Evolutionary conservation across 2,888 invertebrate genomes (phyloP), one percentile per base, ranked within the genome.

Genomic region (Mesodorylaimus sp.): DNA sequence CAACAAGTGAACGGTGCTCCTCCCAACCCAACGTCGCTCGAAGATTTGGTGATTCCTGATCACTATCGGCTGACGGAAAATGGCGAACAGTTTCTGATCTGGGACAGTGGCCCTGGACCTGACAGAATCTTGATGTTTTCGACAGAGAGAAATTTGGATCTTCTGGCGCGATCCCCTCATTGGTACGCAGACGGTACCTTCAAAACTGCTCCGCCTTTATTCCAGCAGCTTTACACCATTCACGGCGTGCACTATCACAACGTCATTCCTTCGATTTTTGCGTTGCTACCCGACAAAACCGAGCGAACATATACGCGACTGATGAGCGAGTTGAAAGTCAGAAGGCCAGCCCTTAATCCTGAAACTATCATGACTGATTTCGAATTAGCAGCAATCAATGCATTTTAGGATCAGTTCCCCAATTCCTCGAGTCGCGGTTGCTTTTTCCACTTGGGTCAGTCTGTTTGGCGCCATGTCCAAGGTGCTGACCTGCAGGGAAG

Each of bases 131-230:
- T 39, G 21, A 39, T 39, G 10, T 39, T 39, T 21, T 39, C 41
- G 7, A 43, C 27, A 26, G 26, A 43, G 24, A 5, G 27, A 5
- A 43, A 43, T 43, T 19, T 43, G 7, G 26, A 43, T 13, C 25
- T 43, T 26, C 27, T 43, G 13, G 19, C 7, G 7, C 44, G 19
- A 24, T 26, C 27, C 7, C 26, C 24, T 5, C 10, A 43, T 26
- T 43, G 44, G 44, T 43, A 43, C 21, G 44, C 44, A 5, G 44
- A 43, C 27, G 44, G 44, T 13, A 43, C 44, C 7, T 43, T 43
- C 27, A 43, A 43, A 10, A 27, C 27, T 5, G 5, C 27, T 5
- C 44, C 44, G 27, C 24, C 7, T 5, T 26, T 43, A 24, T 43
- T 43, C 27, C 27, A 43, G 24, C 44, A 43, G 44, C 26, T 43